Base-by-base conservation (phyloP, 2,888 invertebrate genomes). In the Leptopilina syphax region DNA sequence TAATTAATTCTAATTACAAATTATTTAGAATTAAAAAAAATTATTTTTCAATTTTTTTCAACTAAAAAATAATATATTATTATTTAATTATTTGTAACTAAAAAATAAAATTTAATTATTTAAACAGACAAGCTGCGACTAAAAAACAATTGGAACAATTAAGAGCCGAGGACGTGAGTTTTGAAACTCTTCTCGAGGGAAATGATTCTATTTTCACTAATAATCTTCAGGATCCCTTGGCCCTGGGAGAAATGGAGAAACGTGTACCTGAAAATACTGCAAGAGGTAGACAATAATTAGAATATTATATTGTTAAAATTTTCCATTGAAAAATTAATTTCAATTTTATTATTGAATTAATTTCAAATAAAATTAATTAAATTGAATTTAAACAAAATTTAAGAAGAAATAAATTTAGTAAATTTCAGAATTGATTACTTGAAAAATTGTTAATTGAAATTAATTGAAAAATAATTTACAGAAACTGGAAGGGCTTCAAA, bases 131-230 rank as follows among this genome's bases (percentile, higher is more conserved):
- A 89, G 92, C 93, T 79, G 93, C 93, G 27, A 93, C 94, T 82
- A 92, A 93, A 84, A 92, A 93, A 82, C 93, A 94, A 88, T 92
- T 94, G 67, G 94, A 94, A 81, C 93, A 93, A 86, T 90, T 94
- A 85, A 92, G 93, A 78, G 91, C 93, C 27, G 94, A 94, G 83
- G 94, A 94, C 79, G 92, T 90, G n/a, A 92, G 91, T 83, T 92
- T 92, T 79, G 93, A 93, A 80, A 92, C 92, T 76, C 92, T 92
- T 82, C 91, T 92, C 84, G 92, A 92, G 81, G 89, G 89, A 4
- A 91, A 89, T 77, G 91, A 92, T 82, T 90, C 90, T n/a, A 91
- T 92, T 81, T 90, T 92, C 47, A 88, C 88, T 0, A 88, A 88
- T 18, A 91, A 91, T 84, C 86, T 91, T 78, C 90, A 91, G 44